These are phyloP conservation scores for Trichoplusia ni DNA, from an alignment of 1,140 invertebrate genomes.

Conservation along the genomic window DNA sequence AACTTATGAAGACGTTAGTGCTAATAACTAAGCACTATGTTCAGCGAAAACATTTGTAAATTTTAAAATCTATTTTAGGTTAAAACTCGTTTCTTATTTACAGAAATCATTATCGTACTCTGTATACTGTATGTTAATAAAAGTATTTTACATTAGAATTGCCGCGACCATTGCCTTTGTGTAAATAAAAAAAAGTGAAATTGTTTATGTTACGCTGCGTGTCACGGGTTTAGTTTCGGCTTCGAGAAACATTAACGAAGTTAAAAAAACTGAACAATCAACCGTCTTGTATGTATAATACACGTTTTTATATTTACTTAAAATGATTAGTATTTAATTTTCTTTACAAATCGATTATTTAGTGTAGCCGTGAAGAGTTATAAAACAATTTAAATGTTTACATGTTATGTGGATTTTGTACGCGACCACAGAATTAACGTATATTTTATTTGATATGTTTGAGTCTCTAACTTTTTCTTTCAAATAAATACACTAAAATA, in stretches of 20 bases:
- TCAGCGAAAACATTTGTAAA: slow-evolving; percentile 1
- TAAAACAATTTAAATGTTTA: neutral
- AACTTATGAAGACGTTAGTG: neutral
- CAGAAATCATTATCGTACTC: neutral
- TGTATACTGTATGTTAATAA: slow-evolving; percentile 4
- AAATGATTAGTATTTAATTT: neutral
- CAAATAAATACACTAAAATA: too few relatives aligned
- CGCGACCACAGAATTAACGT: too few relatives aligned
- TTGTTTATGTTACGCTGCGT: slow-evolving; percentile 9
- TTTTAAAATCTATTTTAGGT: neutral
- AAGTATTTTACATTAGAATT: neutral
- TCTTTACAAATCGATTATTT: slow-evolving; percentile 1
- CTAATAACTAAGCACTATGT: slow-evolving; percentile 8
- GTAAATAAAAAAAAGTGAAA: slow-evolving; percentile 6
- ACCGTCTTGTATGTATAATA: too few relatives aligned
- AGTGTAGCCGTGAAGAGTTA: neutral
- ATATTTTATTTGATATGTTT: too few relatives aligned
- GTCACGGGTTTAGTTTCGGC: slow-evolving; percentile 21
- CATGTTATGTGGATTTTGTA: too few relatives aligned
- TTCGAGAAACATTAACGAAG: slow-evolving; percentile 5
- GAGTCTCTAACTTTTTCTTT: too few relatives aligned
- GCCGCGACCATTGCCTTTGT: neutral
- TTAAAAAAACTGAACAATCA: slow-evolving; percentile 9
- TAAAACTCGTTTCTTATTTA: neutral
- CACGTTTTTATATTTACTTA: too few relatives aligned